Percentiles rank a stretch among this genome's conserved stretches.
phyloP scores from a whole-genome alignment of 2,113 vertebrate species.

The Brachirus orientalis region DNA sequence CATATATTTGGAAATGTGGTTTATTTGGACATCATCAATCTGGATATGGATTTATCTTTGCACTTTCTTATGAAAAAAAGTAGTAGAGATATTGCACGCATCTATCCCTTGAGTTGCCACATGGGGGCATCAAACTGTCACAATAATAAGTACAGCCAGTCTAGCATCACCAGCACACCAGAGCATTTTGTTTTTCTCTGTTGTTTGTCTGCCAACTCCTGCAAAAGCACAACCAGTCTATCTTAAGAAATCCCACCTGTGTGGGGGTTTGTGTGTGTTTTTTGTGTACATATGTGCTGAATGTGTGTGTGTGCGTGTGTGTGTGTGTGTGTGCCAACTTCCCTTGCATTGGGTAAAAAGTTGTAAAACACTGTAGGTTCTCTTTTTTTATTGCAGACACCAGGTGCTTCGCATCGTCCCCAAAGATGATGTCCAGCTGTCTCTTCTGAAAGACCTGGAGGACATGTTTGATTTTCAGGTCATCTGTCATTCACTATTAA shows the following conservation, averaged over 20 bases:
- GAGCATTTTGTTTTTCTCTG: too few species aligned
- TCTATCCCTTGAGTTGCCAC: too few species aligned
- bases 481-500: background rate
- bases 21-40: too few species aligned
- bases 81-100: too few species aligned
- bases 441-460: conserved; percentile 79
- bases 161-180: background rate
- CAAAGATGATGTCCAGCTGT: conserved; percentile 78
- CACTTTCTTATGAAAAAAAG: too few species aligned
- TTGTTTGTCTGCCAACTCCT: background rate
- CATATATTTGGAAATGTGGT: too few species aligned
- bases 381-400: conserved; percentile 79
- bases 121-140: too few species aligned
- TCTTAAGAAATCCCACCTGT: conserved; percentile 6
- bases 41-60: too few species aligned
- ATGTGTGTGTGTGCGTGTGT: background rate
- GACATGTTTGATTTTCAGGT: conserved; percentile 82
- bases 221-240: background rate
- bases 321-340: conserved; percentile 8
- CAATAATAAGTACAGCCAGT: background rate
- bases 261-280: too few species aligned
- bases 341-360: background rate
- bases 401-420: conserved; percentile 88
- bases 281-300: too few species aligned
- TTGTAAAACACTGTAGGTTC: background rate